Conservation (phyloP, 37 sponge, comb jelly and placozoan species). For the Chondrosia reniformis region DNA sequence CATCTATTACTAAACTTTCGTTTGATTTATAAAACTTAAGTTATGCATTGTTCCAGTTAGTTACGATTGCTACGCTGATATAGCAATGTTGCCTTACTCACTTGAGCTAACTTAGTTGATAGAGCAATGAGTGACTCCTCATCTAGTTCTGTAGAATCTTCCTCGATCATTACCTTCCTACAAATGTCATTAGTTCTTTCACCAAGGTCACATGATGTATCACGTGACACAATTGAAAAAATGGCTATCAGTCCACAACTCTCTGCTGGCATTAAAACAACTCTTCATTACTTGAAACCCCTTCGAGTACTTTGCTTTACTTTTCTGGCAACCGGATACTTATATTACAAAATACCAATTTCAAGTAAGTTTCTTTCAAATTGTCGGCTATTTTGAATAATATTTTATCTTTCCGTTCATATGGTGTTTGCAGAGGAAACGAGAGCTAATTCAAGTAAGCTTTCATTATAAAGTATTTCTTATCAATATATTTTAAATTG, state of each 20-base stretch:
- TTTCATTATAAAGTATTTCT: neutral
- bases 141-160: neutral
- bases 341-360: constrained; percentile 68
- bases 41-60: too few species aligned
- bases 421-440: neutral
- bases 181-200: neutral
- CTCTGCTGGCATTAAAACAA: neutral
- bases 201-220: neutral
- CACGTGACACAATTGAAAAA: neutral
- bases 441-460: constrained; percentile 5
- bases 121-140: constrained; percentile 18
- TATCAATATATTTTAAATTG: neutral
- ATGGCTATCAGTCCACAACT: neutral
- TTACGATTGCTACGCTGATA: too few species aligned
- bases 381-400: neutral
- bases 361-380: constrained; percentile 31
- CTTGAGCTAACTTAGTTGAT: constrained; percentile 1
- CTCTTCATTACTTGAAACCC: constrained; percentile 37
- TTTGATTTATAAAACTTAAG: too few species aligned
- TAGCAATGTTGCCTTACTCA: too few species aligned
- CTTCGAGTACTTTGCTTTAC: constrained; percentile 26
- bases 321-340: constrained; percentile 56
- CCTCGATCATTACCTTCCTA: neutral
- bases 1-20: too few species aligned
- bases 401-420: neutral